Evolutionary conservation across 1,140 invertebrate genomes (phyloP), one percentile per base, ranked within the genome.

Genomic region (Calliopsis andreniformis): DNA sequence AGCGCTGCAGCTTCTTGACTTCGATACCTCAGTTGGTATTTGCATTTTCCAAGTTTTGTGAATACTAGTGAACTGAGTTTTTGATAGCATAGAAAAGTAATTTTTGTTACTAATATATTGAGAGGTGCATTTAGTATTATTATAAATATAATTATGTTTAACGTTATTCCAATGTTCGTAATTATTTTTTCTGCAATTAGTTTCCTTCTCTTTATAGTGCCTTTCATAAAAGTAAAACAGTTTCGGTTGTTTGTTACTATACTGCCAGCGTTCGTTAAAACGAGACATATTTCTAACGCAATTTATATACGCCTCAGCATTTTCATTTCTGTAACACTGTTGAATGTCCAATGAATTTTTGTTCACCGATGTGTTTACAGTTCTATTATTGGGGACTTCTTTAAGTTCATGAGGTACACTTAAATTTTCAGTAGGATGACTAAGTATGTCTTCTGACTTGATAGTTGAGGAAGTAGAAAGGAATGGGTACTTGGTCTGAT

Each of bases 1-100:
- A 23, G 75, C 56, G 32, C 69, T 82, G 55, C 79, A 84, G 58
- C 71, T 86, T 58, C 80, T 84, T 35, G 82, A 79, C 53, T 86
- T 84, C 12, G 73, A 63, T 23, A 84, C 16, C 59, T 79, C 68
- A 12, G 30, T 42, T 6, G 72, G 61, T 25, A 47, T 51, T 72
- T 79, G 59, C 51, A 66, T 70, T 67, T 84, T 76, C 82, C 82
- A 82, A 12, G 72, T 73, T 49, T 79, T 81, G 23, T 70, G 79
- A 30, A 79, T 51, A 68, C 77, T 86, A 61, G 71, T 63, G n/a
- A 80, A 84, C 20, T 75, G 72, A 45, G 61, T 71, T 76, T 86
- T 79, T 3, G 79, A 78, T 20, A 79, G 47, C 1, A 64, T 47
- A 56, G 84, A 70, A 23, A 84, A 86, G 42, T 79, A 81, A 39